Base-by-base conservation (phyloP, 2,888 invertebrate species). In the Drosophila lutescens region DNA sequence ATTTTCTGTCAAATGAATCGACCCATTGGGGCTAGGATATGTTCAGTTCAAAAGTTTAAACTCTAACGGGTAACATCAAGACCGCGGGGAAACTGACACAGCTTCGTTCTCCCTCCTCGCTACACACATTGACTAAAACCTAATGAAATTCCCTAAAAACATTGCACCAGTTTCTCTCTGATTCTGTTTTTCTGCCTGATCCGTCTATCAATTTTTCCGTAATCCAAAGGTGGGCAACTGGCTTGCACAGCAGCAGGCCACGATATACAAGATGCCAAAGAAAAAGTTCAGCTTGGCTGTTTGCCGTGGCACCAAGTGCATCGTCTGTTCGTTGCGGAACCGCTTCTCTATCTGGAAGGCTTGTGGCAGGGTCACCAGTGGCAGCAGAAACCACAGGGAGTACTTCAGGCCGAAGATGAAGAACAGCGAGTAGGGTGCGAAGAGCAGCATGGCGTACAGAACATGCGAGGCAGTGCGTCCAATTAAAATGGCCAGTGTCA, bases 401-500 rank as follows among this genome's bases (percentile, higher is more conserved):
- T 96, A 97, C 88, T 97, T 95, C 2, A 98, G 93, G 7, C 97
- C 95, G 65, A 96, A 95, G 23, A 98, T 97, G 62, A 97, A 95
- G 92, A 98, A 96, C 91, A 96, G 94, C 62, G 97, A 96, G 88
- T 98, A 98, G 2, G 98, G 98, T 50, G 96, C 95, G 91, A 98
- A 98, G 23, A 98, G 92, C 74, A 98, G 93, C 93, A 97, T 95
- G 60, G 97, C 97, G 92, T 97, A 98, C 26, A 98, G 93, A 72
- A 98, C 95, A 92, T 98, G 97, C 7, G 98, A 98, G 72, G 96
- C 96, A 41, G 97, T 97, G 89, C 95, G 95, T 23, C 98, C 98
- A 77, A 98, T 95, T 58, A 98, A 92, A 89, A 98, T 98, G n/a
- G 98, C 98, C 84, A 98, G 93, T 15, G 98, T 99, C 0, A 98